Conservation (phyloP, 2,797 vertebrate species). For the Acanthis flammea region DNA sequence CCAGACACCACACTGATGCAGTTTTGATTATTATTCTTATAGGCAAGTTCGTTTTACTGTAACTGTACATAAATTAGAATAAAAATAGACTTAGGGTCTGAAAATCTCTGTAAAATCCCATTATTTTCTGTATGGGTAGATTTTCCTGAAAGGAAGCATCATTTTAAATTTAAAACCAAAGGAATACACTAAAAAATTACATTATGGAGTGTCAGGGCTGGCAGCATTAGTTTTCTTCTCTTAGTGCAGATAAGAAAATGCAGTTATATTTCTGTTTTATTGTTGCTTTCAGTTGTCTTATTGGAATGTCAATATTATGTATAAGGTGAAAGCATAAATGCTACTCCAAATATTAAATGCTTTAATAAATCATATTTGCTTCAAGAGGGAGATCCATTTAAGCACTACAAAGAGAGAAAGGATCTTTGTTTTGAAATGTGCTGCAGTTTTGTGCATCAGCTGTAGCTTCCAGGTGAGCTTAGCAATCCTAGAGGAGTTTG, state of each 20-base stretch:
- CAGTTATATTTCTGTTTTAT: background rate
- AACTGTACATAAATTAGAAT: background rate
- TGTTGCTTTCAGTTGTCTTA: background rate
- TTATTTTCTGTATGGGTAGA: background rate
- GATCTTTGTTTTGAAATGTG: background rate
- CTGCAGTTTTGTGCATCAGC: background rate
- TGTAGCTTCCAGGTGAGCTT: background rate
- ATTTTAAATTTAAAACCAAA: background rate
- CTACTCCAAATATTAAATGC: background rate
- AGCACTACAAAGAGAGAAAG: background rate
- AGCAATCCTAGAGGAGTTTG: background rate
- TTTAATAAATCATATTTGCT: background rate
- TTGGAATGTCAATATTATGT: background rate
- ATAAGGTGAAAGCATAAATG: background rate
- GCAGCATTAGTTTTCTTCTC: background rate
- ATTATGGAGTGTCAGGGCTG: background rate
- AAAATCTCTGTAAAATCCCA: background rate
- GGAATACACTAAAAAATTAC: background rate
- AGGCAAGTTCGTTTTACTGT: background rate
- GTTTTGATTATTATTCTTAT: background rate
- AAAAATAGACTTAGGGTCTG: background rate
- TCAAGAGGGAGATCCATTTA: background rate
- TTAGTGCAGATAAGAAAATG: background rate
- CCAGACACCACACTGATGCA: background rate
- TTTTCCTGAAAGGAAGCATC: background rate